These are phyloP conservation scores for Triops longicaudatus DNA, from an alignment of 1,140 invertebrate species.

Conservation along the genomic window DNA sequence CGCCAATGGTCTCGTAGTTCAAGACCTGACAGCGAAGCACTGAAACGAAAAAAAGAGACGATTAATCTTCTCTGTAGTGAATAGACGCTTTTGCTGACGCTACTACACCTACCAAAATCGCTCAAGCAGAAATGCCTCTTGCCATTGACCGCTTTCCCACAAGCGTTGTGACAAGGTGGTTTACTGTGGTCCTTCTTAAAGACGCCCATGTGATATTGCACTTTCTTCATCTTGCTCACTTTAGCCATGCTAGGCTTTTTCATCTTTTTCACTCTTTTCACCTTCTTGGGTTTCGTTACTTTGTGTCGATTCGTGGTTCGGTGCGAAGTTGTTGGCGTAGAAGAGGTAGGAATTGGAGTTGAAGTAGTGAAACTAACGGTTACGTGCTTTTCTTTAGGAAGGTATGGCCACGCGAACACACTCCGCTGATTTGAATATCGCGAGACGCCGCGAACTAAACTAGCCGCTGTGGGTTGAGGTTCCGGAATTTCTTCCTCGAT, in stretches of 20 bases:
- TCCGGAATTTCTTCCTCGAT: slow-evolving; percentile 13
- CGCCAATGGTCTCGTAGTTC: slow-evolving; percentile 31
- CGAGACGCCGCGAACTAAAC: slow-evolving; percentile 27
- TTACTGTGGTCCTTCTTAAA: neutral
- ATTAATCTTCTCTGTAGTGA: neutral
- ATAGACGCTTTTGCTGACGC: neutral
- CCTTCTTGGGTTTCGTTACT: slow-evolving; percentile 3
- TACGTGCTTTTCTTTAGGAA: neutral
- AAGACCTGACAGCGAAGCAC: slow-evolving; percentile 30
- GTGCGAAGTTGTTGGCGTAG: neutral
- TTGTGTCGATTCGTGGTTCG: slow-evolving; percentile 3
- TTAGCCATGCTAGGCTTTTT: neutral
- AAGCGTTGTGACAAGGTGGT: slow-evolving; percentile 23
- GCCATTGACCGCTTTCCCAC: slow-evolving; percentile 29
- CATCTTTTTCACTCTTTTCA: slow-evolving; percentile 18
- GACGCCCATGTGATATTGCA: slow-evolving; percentile 27
- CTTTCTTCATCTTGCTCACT: slow-evolving; percentile 19
- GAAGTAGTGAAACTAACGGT: slow-evolving; percentile 8
- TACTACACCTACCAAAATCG: slow-evolving; percentile 32
- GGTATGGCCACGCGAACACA: neutral
- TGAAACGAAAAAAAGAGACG: slow-evolving; percentile 18
- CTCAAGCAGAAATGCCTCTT: slow-evolving; percentile 33
- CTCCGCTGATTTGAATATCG: neutral
- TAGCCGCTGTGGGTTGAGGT: slow-evolving; percentile 28
- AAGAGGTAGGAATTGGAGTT: neutral